These are phyloP conservation scores for Nymphalis io DNA, from an alignment of 1,140 invertebrate genomes.

Conservation along the genomic window DNA sequence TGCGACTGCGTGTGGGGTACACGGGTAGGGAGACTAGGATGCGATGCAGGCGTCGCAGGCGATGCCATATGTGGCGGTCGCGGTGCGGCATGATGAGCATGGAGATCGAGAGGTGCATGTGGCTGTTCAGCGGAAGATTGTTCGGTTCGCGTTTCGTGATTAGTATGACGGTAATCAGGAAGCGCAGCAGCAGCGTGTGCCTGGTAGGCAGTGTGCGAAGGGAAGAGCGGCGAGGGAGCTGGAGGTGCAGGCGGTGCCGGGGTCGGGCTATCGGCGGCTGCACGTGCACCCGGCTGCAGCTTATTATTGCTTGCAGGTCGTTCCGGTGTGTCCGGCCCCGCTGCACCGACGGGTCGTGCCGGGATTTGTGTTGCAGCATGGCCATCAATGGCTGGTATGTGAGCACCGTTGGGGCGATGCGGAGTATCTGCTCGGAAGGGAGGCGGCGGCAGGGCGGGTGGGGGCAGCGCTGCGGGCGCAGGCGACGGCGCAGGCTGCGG, in stretches of 20 bases:
- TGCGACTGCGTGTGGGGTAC: constrained; percentile 79
- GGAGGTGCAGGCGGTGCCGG: constrained; percentile 66
- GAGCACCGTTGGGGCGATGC: constrained; percentile 64
- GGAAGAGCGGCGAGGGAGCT: constrained; percentile 65
- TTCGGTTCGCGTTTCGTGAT: constrained; percentile 81
- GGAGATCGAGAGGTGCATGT: constrained; percentile 80
- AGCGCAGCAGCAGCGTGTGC: constrained; percentile 87
- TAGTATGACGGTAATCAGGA: constrained; percentile 74
- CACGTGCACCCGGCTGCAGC: constrained; percentile 86
- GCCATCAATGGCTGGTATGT: constrained; percentile 67
- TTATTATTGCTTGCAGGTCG: constrained; percentile 86
- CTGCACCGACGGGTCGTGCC: constrained; percentile 63
- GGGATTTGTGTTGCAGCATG: constrained; percentile 69
- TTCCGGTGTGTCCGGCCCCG: constrained; percentile 75
- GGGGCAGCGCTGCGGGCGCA: constrained; percentile 72
- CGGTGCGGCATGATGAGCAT: constrained; percentile 60
- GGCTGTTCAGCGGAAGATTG: constrained; percentile 61
- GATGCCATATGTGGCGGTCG: constrained; percentile 70
- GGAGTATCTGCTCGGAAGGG: constrained; percentile 71
- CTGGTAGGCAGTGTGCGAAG: constrained; percentile 84
- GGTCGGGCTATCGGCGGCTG: constrained; percentile 71
- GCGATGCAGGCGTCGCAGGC: constrained; percentile 63
- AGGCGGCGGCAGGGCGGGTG: constrained; percentile 69
- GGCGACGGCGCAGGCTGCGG: constrained; percentile 75
- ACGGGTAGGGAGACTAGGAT: constrained; percentile 63